phyloP scores from a whole-genome alignment of 2,797 vertebrate genomes.

The Rhincodon typus region DNA sequence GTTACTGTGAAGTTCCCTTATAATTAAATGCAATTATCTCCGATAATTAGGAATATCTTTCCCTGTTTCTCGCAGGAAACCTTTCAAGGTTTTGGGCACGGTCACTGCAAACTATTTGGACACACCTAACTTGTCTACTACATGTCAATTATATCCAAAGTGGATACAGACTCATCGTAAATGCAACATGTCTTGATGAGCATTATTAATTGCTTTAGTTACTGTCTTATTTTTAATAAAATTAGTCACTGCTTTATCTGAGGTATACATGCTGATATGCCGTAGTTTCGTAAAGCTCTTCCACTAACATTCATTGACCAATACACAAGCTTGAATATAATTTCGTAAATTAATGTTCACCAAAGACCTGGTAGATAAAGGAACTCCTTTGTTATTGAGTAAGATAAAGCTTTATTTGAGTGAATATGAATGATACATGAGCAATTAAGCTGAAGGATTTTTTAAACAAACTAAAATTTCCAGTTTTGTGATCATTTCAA shows the following conservation, averaged over 20 bases:
- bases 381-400: neutral
- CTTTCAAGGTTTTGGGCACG: neutral
- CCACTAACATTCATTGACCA: neutral
- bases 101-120: neutral
- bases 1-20: neutral
- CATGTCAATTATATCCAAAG: neutral
- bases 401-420: neutral
- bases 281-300: neutral
- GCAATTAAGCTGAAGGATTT: neutral
- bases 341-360: neutral
- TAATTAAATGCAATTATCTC: neutral
- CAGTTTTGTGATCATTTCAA: neutral
- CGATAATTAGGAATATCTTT: neutral
- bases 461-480: neutral
- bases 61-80: conserved; percentile 18
- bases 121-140: neutral
- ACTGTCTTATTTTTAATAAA: neutral
- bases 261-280: neutral
- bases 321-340: neutral
- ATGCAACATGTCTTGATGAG: neutral
- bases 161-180: neutral
- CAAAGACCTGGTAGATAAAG: neutral
- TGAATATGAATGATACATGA: neutral
- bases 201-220: neutral
- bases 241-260: neutral